Evolutionary conservation across 2,113 vertebrate genomes (phyloP).

Genomic region (Lagopus leucura): DNA sequence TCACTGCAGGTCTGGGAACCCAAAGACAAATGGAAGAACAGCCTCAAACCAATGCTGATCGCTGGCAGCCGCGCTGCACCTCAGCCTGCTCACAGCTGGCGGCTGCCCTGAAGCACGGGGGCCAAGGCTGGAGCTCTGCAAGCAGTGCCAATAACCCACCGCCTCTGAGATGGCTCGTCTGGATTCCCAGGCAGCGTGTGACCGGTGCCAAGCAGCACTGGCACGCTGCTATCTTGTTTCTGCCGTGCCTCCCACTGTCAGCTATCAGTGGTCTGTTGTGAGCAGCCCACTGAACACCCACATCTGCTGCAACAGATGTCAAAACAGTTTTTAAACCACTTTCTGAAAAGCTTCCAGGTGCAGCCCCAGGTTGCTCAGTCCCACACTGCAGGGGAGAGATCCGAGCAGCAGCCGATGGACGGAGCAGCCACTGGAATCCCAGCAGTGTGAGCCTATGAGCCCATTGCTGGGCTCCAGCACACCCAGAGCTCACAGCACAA

Average conservation of each 20-base stretch:
- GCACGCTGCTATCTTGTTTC: not conserved
- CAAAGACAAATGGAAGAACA: not conserved
- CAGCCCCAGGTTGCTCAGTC: not conserved
- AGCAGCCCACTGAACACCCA: conserved; percentile 4
- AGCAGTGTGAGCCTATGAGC: not conserved
- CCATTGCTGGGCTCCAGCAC: not conserved
- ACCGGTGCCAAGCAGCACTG: not conserved
- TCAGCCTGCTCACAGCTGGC: accelerated
- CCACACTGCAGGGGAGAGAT: not conserved
- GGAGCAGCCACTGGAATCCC: not conserved
- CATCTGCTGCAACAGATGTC: not conserved
- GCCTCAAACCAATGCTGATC: not conserved
- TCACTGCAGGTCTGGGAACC: not conserved
- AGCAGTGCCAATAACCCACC: not conserved
- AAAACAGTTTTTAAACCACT: not conserved
- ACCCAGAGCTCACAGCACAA: not conserved
- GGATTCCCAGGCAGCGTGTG: not conserved
- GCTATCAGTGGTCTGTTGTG: not conserved
- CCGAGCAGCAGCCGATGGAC: not conserved
- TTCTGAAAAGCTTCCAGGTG: not conserved
- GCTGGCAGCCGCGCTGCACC: not conserved
- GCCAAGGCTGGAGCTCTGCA: not conserved
- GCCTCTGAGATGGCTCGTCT: not conserved
- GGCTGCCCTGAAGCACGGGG: not conserved
- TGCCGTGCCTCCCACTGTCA: not conserved